Conservation (phyloP, 2,888 invertebrate genomes). For the Mycalesis mineus region DNA sequence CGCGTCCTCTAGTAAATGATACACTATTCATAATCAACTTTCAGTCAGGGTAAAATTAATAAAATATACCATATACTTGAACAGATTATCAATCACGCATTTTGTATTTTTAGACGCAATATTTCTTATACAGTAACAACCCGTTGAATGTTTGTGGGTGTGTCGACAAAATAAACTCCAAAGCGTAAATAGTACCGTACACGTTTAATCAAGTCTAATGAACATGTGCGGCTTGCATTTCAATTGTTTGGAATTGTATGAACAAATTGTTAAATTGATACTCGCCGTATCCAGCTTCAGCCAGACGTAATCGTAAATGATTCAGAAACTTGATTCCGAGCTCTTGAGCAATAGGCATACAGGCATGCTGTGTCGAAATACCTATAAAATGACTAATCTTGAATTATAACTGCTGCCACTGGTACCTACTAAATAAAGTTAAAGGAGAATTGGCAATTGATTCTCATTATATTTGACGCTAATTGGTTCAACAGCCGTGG, state of each 20-base stretch:
- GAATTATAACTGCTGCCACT: background rate
- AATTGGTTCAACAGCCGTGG: no score
- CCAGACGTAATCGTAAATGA: conserved; percentile 35
- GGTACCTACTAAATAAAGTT: background rate
- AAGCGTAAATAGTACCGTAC: background rate
- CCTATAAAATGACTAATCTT: conserved; percentile 9
- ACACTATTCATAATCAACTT: no score
- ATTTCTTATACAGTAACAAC: background rate
- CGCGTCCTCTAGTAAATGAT: no score
- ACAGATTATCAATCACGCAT: no score
- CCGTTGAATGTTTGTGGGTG: background rate
- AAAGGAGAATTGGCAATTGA: background rate
- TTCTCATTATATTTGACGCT: no score
- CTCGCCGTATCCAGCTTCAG: conserved; percentile 54
- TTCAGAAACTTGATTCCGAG: conserved; percentile 27
- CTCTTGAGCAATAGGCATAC: conserved; percentile 16
- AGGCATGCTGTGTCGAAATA: conserved; percentile 10
- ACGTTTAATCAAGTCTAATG: conserved; percentile 38
- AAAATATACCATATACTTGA: no score
- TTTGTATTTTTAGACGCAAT: no score
- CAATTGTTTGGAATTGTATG: conserved; percentile 66
- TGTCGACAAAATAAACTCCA: background rate
- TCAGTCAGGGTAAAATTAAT: no score
- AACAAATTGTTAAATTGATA: conserved; percentile 61
- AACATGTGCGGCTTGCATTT: conserved; percentile 38